A percentile compares a stretch with the other conserved stretches of the same genome.
phyloP scores from a whole-genome alignment of 2,113 vertebrate genomes.

The Echinops telfairi region DNA sequence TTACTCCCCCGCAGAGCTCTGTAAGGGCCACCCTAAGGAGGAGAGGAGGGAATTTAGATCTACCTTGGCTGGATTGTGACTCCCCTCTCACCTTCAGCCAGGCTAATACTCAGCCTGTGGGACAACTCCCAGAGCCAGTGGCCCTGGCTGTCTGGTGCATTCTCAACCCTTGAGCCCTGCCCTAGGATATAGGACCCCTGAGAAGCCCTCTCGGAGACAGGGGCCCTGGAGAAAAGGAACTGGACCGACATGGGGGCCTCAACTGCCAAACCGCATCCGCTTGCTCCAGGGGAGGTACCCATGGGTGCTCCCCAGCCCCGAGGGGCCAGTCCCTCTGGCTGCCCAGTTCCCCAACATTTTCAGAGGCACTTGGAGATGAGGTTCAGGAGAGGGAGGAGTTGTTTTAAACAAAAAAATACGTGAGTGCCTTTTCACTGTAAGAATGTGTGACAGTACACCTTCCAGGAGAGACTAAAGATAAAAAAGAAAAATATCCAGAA shows the following conservation, averaged over 20 bases:
- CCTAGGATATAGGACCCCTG: not conserved
- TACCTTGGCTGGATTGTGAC: not conserved
- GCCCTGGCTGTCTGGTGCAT: not conserved
- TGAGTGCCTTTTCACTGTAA: not conserved
- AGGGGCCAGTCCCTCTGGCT: not conserved
- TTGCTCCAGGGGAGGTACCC: not conserved
- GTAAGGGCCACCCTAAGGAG: not conserved
- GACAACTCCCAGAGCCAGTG: not conserved
- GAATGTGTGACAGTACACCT: not conserved
- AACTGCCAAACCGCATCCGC: not conserved
- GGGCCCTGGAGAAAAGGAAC: not conserved
- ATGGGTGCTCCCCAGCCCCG: too few species aligned
- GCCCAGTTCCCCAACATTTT: rapidly evolving
- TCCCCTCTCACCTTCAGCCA: not conserved
- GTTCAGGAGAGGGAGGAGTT: not conserved
- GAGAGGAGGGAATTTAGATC: not conserved
- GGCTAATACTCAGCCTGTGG: not conserved
- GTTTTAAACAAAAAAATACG: not conserved
- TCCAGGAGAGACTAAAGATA: not conserved
- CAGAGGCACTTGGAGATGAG: not conserved
- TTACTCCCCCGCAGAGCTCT: too few species aligned
- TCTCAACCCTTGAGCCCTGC: not conserved
- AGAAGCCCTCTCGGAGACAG: not conserved
- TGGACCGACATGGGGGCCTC: not conserved
- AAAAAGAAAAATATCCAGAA: not conserved